phyloP scores from a whole-genome alignment of 1,140 invertebrate genomes.

The Plectrocnemia conspersa region DNA sequence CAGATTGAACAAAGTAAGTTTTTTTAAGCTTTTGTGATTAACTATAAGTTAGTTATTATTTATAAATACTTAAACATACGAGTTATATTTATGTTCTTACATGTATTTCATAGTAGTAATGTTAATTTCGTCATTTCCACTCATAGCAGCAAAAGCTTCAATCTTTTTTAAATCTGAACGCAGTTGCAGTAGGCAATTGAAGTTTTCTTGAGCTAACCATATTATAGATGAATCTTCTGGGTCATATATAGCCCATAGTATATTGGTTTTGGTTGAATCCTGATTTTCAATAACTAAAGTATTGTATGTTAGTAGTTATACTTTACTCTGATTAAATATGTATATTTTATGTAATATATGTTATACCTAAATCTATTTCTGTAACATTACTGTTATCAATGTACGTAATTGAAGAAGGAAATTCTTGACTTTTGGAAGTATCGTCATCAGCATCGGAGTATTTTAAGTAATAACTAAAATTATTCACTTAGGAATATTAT shows the following conservation, averaged over 20 bases:
- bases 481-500: neutral
- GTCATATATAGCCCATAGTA: slow-evolving; percentile 18
- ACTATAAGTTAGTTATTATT: no score
- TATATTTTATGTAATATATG: neutral
- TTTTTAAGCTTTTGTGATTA: no score
- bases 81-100: no score
- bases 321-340: no score
- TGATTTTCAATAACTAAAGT: neutral
- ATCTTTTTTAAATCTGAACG: neutral
- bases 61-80: no score
- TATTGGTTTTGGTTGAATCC: neutral
- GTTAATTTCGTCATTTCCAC: neutral
- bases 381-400: neutral
- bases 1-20: no score
- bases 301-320: neutral
- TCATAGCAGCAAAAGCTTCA: neutral
- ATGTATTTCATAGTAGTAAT: slow-evolving; percentile 1
- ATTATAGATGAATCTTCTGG: neutral
- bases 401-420: no score
- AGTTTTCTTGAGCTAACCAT: slow-evolving; percentile 7
- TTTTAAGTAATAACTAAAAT: slow-evolving; percentile 1
- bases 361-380: slow-evolving; percentile 1
- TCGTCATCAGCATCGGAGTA: no score
- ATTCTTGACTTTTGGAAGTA: no score
- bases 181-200: slow-evolving; percentile 6